Percentiles rank a stretch among this genome's conserved stretches.
Conservation (phyloP, 2,113 vertebrate species). For the Rhinopomastus cyanomelas region DNA sequence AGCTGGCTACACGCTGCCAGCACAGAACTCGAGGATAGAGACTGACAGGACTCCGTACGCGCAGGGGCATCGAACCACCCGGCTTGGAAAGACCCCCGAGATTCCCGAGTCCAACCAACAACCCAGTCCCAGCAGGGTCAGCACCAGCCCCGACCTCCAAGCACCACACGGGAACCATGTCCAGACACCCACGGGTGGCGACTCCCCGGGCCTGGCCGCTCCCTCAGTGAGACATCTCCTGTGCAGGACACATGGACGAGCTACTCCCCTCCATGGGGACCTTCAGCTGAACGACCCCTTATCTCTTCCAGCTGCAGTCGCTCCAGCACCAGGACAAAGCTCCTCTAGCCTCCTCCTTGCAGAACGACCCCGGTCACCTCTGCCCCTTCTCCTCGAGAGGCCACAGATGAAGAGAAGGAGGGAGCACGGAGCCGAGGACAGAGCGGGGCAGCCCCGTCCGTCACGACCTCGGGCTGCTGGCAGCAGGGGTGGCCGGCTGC, state of each 20-base stretch:
- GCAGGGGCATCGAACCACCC: no score
- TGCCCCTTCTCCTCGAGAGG: not conserved
- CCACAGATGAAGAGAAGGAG: not conserved
- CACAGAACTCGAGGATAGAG: no score
- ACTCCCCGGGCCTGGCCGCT: no score
- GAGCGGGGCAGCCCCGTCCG: constrained; percentile 8
- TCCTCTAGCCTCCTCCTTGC: not conserved
- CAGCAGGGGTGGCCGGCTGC: constrained; percentile 24
- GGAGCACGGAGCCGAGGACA: not conserved
- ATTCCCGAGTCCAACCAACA: no score
- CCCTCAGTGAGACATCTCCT: not conserved
- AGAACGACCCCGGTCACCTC: not conserved
- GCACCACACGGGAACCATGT: no score
- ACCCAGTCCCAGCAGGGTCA: no score
- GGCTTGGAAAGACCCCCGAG: no score
- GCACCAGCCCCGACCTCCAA: no score
- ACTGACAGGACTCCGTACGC: no score
- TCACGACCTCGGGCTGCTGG: constrained; percentile 37
- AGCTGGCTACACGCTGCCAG: no score
- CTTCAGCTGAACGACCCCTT: not conserved
- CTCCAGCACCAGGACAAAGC: constrained; percentile 12
- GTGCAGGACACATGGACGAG: not conserved
- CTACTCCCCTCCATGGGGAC: not conserved
- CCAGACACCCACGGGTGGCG: no score
- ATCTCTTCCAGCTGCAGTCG: not conserved